A percentile compares a stretch with the other conserved stretches of the same genome.
phyloP scores from a whole-genome alignment of 2,113 vertebrate genomes.

The Echinops telfairi region DNA sequence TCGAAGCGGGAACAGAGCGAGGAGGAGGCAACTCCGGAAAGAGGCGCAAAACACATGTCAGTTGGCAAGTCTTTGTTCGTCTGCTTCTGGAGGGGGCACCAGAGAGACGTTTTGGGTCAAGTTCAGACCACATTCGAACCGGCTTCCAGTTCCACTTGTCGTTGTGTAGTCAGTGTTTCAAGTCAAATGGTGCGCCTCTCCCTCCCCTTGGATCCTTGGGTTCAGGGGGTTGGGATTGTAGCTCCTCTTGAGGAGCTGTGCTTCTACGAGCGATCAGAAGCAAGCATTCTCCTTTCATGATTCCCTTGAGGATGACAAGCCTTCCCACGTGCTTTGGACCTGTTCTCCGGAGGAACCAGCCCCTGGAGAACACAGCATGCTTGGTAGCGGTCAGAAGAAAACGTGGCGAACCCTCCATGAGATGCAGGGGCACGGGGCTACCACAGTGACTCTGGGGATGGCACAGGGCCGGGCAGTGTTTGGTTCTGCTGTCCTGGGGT shows the following conservation, averaged over 20 bases:
- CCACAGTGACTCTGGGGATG: too few species aligned
- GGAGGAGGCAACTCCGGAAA: not conserved
- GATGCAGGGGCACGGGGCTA: too few species aligned
- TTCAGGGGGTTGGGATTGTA: slow-evolving; percentile 7
- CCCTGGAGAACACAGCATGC: too few species aligned
- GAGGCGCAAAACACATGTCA: not conserved
- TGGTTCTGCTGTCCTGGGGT: too few species aligned
- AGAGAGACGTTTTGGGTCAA: not conserved
- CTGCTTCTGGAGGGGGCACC: not conserved
- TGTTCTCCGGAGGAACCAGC: too few species aligned
- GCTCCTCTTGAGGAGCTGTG: not conserved
- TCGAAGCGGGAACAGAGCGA: not conserved
- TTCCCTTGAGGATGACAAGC: too few species aligned
- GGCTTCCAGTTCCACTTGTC: not conserved
- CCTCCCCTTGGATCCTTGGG: not conserved
- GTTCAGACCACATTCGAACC: not conserved
- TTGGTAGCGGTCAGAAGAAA: too few species aligned
- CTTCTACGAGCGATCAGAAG: not conserved
- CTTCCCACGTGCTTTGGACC: too few species aligned
- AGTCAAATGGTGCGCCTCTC: not conserved
- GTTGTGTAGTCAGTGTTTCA: not conserved
- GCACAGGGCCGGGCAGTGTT: too few species aligned
- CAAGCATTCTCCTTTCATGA: not conserved
- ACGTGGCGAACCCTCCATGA: too few species aligned
- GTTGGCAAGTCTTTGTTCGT: not conserved